Evolutionary conservation across 1,140 invertebrate genomes (phyloP).

Genomic region (Trachymyrmex cornetzi): DNA sequence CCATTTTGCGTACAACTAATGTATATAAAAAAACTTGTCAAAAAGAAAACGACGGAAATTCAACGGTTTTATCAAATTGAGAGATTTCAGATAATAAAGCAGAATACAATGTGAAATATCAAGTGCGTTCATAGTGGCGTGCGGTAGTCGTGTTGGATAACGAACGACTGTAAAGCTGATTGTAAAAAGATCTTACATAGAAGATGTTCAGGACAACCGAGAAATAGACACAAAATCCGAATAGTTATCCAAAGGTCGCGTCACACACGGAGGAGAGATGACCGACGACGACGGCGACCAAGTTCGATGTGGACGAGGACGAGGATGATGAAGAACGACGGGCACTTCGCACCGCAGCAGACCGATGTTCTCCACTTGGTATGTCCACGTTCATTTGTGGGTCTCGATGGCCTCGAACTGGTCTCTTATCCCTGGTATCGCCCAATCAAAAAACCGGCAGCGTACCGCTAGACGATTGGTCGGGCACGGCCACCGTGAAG

Average conservation of each 20-base stretch:
- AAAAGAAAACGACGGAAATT: background rate
- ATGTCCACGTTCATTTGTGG: conserved; percentile 83
- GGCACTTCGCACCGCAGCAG: conserved; percentile 45
- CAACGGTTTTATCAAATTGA: background rate
- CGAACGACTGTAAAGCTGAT: conserved; percentile 52
- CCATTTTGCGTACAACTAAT: background rate
- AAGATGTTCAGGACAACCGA: conserved; percentile 29
- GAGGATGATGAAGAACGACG: conserved; percentile 27
- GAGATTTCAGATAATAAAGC: background rate
- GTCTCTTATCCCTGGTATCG: conserved; percentile 85
- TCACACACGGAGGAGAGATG: conserved; percentile 41
- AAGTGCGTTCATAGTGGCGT: conserved; percentile 41
- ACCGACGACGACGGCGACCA: conserved; percentile 17
- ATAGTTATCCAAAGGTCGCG: conserved; percentile 56
- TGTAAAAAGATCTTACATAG: conserved; percentile 66
- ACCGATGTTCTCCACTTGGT: conserved; percentile 79
- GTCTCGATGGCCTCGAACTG: conserved; percentile 82
- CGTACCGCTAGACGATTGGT: conserved; percentile 80
- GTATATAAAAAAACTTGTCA: background rate
- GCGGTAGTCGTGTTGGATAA: conserved; percentile 17
- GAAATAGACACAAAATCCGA: conserved; percentile 69
- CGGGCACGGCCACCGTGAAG: conserved; percentile 82
- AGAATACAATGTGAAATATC: conserved; percentile 43
- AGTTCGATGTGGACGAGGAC: conserved; percentile 31
- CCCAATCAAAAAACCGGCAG: conserved; percentile 86